Conservation (phyloP, 64 coral and sea anemone species). For the Montipora sp. region DNA sequence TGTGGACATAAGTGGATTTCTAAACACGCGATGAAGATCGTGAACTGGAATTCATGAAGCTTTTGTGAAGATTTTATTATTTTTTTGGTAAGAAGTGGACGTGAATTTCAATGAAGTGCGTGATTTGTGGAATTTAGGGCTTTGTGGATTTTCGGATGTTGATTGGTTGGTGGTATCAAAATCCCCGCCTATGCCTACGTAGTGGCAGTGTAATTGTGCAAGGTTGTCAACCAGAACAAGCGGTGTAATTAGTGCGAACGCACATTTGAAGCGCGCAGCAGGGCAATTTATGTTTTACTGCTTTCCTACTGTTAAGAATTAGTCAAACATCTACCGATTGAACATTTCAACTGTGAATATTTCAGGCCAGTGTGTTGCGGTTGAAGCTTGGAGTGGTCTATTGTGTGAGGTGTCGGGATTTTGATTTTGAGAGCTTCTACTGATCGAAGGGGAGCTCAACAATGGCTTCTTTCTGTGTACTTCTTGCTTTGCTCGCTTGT, state of each 20-base stretch:
- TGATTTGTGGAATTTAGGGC: slow-evolving; percentile 37
- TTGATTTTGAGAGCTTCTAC: not conserved
- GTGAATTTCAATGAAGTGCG: slow-evolving; percentile 39
- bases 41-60: not conserved
- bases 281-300: slow-evolving; percentile 32
- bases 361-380: not conserved
- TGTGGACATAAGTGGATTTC: not conserved
- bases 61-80: not conserved
- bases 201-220: slow-evolving; percentile 17
- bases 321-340: slow-evolving; percentile 45
- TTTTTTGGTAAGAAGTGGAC: not conserved
- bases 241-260: slow-evolving; percentile 31
- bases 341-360: not conserved
- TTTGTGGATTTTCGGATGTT: not conserved
- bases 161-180: slow-evolving; percentile 20
- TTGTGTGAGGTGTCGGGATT: not conserved
- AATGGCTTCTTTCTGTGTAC: slow-evolving; percentile 31
- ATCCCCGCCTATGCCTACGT: slow-evolving; percentile 30
- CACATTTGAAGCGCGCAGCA: slow-evolving; percentile 9
- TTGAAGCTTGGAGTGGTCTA: not conserved
- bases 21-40: not conserved
- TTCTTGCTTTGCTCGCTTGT: slow-evolving; percentile 12
- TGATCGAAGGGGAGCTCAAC: slow-evolving; percentile 12
- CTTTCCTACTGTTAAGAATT: slow-evolving; percentile 52
- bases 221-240: slow-evolving; percentile 44